Evolutionary conservation across 2,888 invertebrate genomes (phyloP), one percentile per base, ranked within the genome.

Genomic region (Drosophila sordidula): DNA sequence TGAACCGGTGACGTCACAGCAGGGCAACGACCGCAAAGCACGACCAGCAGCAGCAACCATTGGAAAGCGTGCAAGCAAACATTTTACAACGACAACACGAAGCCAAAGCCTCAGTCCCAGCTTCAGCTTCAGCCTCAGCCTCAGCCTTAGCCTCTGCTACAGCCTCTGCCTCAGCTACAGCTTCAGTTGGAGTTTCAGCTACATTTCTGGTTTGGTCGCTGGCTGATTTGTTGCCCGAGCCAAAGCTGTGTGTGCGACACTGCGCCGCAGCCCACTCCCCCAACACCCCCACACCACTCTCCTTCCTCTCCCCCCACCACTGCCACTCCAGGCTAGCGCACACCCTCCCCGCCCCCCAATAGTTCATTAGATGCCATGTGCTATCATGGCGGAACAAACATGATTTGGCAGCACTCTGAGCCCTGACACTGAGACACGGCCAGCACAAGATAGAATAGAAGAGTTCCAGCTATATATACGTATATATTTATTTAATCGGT

Each of bases 1-100:
- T 92, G 92, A 92, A 92, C 92, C 91, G 92, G 90, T 92, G 92
- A 92, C 92, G 92, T 92, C 92, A 92, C 89, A 89, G 70, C 79
- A 84, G 92, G 89, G 90, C 92, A 91, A 88, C 90, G 91, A 91
- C 90, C 91, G 88, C 81, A 83, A 83, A 90, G 87, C 87, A 89
- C 79, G 85, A 83, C 81, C 87, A 90, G 73, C 82, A 87, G 36
- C 66, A 77, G 61, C 70, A 80, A 70, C 80, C 77, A 82, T 82
- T 87, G 85, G 89, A 79, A 85, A 89, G 89, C 90, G 89, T 78
- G 81, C 80, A 78, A 80, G 86, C 87, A 88, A 87, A 83, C 86
- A 79, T 83, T 78, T 80, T 80, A 80, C 79, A 88, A 87, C 89
- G 83, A 79, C 83, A 87, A 78, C 78, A 86, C 76, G 78, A 73